Evolutionary conservation across 2,797 vertebrate species (phyloP).

Genomic region (Apodemus agrarius): DNA sequence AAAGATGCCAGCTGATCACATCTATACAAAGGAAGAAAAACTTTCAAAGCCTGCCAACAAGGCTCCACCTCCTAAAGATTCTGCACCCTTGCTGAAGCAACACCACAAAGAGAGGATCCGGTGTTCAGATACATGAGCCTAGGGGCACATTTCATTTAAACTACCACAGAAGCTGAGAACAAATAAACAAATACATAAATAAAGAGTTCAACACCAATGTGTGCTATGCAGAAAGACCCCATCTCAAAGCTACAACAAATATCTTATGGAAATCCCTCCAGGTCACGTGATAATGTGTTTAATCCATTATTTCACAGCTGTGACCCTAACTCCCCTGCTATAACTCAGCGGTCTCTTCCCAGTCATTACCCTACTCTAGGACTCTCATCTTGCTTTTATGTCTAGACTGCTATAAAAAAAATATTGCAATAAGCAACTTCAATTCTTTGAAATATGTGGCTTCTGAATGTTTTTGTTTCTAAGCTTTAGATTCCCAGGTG

Average conservation of each 20-base stretch:
- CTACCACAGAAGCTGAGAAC: too few species aligned
- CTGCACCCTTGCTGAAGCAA: background rate
- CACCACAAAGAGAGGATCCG: background rate
- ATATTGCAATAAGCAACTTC: constrained; percentile 30
- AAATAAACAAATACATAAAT: background rate
- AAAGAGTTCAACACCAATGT: background rate
- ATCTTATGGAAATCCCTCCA: constrained; percentile 18
- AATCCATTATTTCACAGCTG: constrained; percentile 3
- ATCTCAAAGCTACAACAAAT: background rate
- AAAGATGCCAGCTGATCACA: too few species aligned
- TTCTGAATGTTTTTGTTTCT: constrained; percentile 40
- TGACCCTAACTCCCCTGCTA: background rate
- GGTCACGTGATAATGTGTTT: background rate
- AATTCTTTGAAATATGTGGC: constrained; percentile 34
- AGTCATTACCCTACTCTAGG: background rate
- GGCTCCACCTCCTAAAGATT: background rate
- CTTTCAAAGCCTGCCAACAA: background rate
- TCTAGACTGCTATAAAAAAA: constrained; percentile 48
- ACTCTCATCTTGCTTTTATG: background rate
- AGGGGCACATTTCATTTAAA: background rate
- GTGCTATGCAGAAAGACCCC: background rate
- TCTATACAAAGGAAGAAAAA: background rate
- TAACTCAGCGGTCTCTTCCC: background rate
- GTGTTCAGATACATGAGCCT: background rate
- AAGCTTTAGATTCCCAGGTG: constrained; percentile 40